Evolutionary conservation across 1,140 invertebrate genomes (phyloP), one percentile per base, ranked within the genome.

Genomic region (Monochamus saltuarius): DNA sequence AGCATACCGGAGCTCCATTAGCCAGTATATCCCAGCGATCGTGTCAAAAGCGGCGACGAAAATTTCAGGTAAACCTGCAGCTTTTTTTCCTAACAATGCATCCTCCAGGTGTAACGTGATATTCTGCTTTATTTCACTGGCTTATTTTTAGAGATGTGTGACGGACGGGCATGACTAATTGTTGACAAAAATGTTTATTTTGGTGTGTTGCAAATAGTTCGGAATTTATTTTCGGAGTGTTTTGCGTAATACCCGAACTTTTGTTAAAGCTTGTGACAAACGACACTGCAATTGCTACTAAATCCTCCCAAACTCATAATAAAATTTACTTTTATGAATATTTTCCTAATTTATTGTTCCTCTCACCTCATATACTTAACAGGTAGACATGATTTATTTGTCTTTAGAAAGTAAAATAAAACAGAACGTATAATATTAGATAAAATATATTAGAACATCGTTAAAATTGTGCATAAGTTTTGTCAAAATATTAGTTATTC

Each of bases 31-130:
- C 56, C 59, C 70, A 62, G 66, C 70, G 70, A 71, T 71, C 64
- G 58, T 64, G 63, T 62, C 64, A 71, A 69, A 71, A 70, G 70
- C 68, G 70, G 68, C 64, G 68, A 65, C 70, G 70, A 68, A 69
- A 54, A 61, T 52, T 59, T 61, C 65, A 68, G 66, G 66, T 68
- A 68, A 63, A 10, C 17, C 51, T 58, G 50, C 56, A 49, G 22
- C 36, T 54, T 38, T 51, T 50, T 51, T 19, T 49, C 42, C n/a
- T 35, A 46, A 29, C 46, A 40, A 29, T 19, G 19, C 13, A 53
- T 61, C 37, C 42, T 51, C 45, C 46, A 59, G 56, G 45, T 56
- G 43, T 63, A 55, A 56, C 36, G 46, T 58, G 14, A 42, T 49
- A 60, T 38, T 58, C 45, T 35, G 45, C 35, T 54, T 40, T 19